Evolutionary conservation across 1,140 invertebrate species (phyloP).

Genomic region (Venustaconcha ellipsiformis): DNA sequence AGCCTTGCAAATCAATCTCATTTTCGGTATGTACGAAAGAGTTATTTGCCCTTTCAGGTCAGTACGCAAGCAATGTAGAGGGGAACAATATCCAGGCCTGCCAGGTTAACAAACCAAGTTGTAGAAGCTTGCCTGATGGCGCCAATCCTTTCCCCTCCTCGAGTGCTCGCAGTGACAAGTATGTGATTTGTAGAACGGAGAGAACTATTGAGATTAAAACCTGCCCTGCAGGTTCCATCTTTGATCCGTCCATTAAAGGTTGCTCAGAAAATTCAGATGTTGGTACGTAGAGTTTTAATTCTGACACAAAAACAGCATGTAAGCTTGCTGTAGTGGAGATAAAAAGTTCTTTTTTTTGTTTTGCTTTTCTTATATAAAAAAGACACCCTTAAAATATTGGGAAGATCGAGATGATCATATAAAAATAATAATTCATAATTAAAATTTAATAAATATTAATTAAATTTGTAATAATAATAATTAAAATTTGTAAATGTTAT

Average conservation of each 20-base stretch:
- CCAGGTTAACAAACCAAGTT: conserved; percentile 38
- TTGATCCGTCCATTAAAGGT: conserved; percentile 34
- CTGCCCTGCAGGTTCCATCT: conserved; percentile 41
- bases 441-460: no score
- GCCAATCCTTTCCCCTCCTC: conserved; percentile 44
- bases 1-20: no score
- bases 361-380: no score
- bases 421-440: no score
- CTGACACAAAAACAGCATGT: background rate
- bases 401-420: no score
- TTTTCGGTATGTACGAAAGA: no score
- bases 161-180: conserved; percentile 36
- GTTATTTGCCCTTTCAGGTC: conserved; percentile 2
- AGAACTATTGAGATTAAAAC: conserved; percentile 35
- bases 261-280: conserved; percentile 19
- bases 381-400: no score
- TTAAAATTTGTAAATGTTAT: no score
- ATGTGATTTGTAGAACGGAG: conserved; percentile 43
- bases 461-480: no score
- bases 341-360: no score
- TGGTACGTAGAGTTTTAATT: conserved; percentile 8
- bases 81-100: conserved; percentile 10
- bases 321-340: background rate
- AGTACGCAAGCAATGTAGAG: conserved; percentile 16
- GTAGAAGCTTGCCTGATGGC: conserved; percentile 48